These are phyloP conservation scores for Tipula lateralis DNA, from an alignment of 2,888 invertebrate species.

Conservation along the genomic window DNA sequence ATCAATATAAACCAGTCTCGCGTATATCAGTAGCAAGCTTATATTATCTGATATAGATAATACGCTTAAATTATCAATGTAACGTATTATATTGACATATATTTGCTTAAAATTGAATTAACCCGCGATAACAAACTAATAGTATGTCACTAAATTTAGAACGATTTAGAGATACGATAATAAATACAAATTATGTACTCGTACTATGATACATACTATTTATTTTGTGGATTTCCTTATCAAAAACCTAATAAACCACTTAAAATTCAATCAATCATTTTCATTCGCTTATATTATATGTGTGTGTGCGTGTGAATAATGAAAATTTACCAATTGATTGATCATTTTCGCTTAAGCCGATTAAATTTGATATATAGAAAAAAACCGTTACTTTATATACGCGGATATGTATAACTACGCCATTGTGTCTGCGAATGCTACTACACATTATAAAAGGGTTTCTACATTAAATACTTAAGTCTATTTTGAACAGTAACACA, in stretches of 20 bases:
- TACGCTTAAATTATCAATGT: background rate
- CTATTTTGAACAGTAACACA: too few relatives aligned
- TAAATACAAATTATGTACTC: background rate
- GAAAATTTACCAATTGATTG: background rate
- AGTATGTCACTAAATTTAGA: background rate
- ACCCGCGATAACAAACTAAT: background rate
- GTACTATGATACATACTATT: background rate
- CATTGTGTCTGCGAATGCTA: background rate
- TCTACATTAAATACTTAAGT: background rate
- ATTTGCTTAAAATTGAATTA: background rate
- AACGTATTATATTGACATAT: background rate
- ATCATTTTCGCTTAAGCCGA: background rate
- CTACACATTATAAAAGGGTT: background rate
- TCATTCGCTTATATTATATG: background rate
- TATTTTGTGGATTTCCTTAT: background rate
- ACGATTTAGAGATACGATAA: background rate
- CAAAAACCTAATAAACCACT: background rate
- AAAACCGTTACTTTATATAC: background rate
- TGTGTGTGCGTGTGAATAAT: background rate
- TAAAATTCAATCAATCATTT: conserved; percentile 11
- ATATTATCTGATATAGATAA: background rate
- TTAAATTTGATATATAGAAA: background rate
- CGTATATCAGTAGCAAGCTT: background rate
- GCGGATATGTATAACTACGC: background rate
- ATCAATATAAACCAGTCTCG: background rate